Base-by-base conservation (phyloP, 2,797 vertebrate species). In the Lagodon rhomboides region DNA sequence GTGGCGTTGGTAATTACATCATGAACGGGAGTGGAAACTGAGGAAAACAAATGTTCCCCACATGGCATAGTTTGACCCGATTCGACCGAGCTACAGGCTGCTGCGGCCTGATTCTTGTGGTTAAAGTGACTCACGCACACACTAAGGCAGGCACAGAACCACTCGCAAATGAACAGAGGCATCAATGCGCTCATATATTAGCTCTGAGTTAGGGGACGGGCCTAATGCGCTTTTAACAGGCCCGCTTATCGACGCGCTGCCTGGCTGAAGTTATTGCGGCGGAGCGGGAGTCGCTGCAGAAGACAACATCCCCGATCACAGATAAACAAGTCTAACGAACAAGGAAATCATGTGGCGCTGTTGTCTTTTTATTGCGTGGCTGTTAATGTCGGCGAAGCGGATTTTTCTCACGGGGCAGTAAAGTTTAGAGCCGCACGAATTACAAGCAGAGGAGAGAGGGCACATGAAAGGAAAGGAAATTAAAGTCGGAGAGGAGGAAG, bases 201-300 rank as follows among this genome's bases (percentile, higher is more conserved):
- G 69, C 74, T 49, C 0, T 3, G 74, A 69, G 67, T 69, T 63
- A 54, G 44, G 43, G 50, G 77, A 78, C 17, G 72, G 65, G 43
- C 69, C 77, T 86, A 85, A 89, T 87, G 82, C 59, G 80, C 55
- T 74, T 89, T 85, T 83, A 90, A 89, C 66, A 66, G 76, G 74
- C 46, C 44, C 0, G 66, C 30, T 59, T 56, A 90, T 89, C 56
- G 50, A 91, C 83, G 74, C 18, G 62, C 79, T 71, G 82, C 46
- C 75, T 15, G 66, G 55, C 50, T 70, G 79, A 60, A 82, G 50
- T 84, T 86, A 82, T 89, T 79, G 69, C 30, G 1, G 41, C n/a
- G 22, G 34, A 65, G 70, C 0, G 27, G 44, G 70, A 77, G 46
- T 47, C 0, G 56, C n/a, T 20, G 50, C 38, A 72, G 79, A 69